A percentile compares a stretch with the other conserved stretches of the same genome.
Conservation (phyloP, 2,113 vertebrate species). For the Corythoichthys intestinalis region DNA sequence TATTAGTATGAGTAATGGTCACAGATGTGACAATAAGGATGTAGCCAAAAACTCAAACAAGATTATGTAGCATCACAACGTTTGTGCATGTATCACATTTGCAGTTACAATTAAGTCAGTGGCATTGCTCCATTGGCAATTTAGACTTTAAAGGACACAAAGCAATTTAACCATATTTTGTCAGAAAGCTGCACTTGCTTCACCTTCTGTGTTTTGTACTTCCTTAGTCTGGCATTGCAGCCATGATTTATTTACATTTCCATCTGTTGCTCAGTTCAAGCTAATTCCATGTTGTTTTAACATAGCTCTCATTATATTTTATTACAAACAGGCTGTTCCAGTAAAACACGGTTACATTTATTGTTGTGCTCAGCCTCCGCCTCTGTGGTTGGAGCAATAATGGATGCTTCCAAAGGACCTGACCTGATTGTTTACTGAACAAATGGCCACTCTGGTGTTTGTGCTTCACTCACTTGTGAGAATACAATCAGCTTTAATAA, state of each 20-base stretch:
- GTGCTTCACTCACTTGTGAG: background rate
- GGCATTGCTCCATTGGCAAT: background rate
- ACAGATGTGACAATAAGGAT: background rate
- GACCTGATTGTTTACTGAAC: slow-evolving; percentile 12
- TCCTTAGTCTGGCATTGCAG: background rate
- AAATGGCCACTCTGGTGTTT: background rate
- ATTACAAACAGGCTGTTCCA: slow-evolving; percentile 30
- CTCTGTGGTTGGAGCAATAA: slow-evolving; percentile 10
- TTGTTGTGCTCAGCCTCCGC: slow-evolving; percentile 11
- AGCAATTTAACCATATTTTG: background rate
- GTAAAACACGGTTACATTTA: slow-evolving; percentile 21
- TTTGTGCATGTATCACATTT: background rate
- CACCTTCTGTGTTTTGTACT: background rate
- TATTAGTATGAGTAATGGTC: slow-evolving; percentile 14
- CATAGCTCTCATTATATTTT: slow-evolving; percentile 20
- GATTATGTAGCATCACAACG: background rate
- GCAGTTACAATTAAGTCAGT: background rate
- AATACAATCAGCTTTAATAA: background rate
- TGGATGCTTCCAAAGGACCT: background rate
- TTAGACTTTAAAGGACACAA: background rate
- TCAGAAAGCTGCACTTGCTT: background rate
- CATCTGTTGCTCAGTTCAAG: slow-evolving; percentile 16
- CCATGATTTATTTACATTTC: slow-evolving; percentile 5
- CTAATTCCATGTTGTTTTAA: slow-evolving; percentile 9
- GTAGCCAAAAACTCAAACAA: slow-evolving; percentile 1